Evolutionary conservation across 1,140 invertebrate genomes (phyloP).

Genomic region (Sarcophaga bullata): DNA sequence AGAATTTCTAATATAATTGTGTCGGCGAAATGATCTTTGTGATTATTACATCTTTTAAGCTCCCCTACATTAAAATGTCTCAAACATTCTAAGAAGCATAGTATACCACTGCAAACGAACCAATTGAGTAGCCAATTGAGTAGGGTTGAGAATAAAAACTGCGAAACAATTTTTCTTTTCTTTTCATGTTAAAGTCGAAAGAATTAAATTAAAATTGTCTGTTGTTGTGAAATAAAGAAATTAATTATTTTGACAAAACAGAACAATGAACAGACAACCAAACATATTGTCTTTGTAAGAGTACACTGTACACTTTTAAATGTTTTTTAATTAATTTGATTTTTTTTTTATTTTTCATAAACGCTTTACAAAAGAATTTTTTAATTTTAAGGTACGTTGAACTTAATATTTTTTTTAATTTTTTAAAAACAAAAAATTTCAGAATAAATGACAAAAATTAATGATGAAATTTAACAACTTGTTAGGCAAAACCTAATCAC

Average conservation of each 20-base stretch:
- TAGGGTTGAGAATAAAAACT: background rate
- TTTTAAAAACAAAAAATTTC: background rate
- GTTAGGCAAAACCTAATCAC: background rate
- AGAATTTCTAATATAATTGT: too few relatives aligned
- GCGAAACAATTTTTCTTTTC: too few relatives aligned
- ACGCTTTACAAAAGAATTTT: background rate
- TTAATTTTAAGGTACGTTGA: conserved; percentile 12
- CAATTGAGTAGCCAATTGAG: too few relatives aligned
- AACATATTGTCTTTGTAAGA: background rate
- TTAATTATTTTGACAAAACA: background rate
- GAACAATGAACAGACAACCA: background rate
- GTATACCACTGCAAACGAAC: too few relatives aligned
- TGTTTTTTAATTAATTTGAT: background rate
- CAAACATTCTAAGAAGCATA: too few relatives aligned
- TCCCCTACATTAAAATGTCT: too few relatives aligned
- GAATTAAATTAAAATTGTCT: background rate
- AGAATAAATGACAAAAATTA: background rate
- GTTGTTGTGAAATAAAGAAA: background rate
- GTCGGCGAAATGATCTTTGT: too few relatives aligned
- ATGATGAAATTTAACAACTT: background rate
- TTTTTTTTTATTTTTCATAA: background rate
- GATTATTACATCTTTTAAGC: too few relatives aligned
- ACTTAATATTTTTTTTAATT: background rate
- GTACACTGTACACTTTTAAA: too few relatives aligned
- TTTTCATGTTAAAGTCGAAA: background rate